Evolutionary conservation across 2,888 invertebrate genomes (phyloP).

Genomic region (Brachyptera risi): DNA sequence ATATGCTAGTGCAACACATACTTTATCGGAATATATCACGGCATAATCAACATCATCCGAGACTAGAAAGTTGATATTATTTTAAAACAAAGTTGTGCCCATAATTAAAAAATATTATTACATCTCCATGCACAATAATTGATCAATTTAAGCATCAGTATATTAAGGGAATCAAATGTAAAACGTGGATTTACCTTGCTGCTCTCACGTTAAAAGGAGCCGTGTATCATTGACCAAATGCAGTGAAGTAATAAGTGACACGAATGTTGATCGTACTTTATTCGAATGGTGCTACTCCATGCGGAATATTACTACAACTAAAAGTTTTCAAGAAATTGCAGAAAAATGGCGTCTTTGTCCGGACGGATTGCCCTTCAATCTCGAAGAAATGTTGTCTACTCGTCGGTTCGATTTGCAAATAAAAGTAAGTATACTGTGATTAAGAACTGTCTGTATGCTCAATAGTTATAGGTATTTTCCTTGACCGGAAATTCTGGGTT

Average conservation of each 20-base stretch:
- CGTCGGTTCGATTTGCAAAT: slow-evolving; percentile 23
- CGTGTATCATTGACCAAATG: background rate
- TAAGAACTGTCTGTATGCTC: too few relatives aligned
- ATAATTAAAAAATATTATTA: background rate
- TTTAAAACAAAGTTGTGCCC: background rate
- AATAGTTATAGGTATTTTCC: too few relatives aligned
- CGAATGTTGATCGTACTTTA: background rate
- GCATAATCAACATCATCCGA: background rate
- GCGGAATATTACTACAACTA: background rate
- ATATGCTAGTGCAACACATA: background rate
- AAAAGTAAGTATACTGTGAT: slow-evolving; percentile 30
- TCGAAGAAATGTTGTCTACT: slow-evolving; percentile 28
- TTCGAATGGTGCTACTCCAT: background rate
- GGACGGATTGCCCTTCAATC: slow-evolving; percentile 22
- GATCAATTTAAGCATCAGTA: background rate
- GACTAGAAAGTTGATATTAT: background rate
- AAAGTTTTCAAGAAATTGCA: slow-evolving; percentile 3
- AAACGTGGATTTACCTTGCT: slow-evolving; percentile 11
- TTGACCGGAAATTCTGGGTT: too few relatives aligned
- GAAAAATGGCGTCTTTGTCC: slow-evolving; percentile 30
- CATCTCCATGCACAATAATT: too few relatives aligned
- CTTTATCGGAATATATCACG: background rate
- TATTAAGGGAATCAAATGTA: background rate
- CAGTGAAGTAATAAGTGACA: background rate
- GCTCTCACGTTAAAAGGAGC: background rate